A percentile compares a stretch with the other conserved stretches of the same genome.
Conservation (phyloP, 2,888 invertebrate species). For the Dryocosmus kuriphilus region DNA sequence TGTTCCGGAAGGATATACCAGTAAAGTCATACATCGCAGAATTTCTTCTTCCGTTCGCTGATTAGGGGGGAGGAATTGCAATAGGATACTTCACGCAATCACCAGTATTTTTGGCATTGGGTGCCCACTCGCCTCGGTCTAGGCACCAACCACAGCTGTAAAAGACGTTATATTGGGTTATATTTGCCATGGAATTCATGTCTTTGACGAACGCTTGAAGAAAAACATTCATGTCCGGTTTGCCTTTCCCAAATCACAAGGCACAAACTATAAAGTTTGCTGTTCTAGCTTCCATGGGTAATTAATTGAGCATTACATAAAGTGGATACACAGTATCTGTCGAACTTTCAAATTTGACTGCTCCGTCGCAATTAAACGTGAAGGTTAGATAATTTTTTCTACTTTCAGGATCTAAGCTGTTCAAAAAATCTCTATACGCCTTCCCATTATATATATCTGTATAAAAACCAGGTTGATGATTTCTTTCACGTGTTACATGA, state of each 20-base stretch:
- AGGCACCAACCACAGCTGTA: conserved; percentile 52
- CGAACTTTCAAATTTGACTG: conserved; percentile 48
- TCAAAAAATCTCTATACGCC: conserved; percentile 46
- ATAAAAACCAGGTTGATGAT: conserved; percentile 27
- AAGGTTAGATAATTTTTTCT: conserved; percentile 44
- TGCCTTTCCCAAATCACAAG: conserved; percentile 49
- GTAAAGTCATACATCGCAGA: conserved; percentile 43
- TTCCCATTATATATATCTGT: conserved; percentile 51
- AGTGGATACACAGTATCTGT: conserved; percentile 48
- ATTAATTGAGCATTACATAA: conserved; percentile 50
- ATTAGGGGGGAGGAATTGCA: conserved; percentile 37
- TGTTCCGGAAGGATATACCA: background rate
- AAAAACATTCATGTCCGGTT: no score
- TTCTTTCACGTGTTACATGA: no score
- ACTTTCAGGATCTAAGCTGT: conserved; percentile 39
- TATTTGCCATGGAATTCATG: no score
- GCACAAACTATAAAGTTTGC: conserved; percentile 40
- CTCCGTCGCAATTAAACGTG: conserved; percentile 49
- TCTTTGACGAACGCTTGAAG: conserved; percentile 48
- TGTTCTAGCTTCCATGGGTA: conserved; percentile 44
- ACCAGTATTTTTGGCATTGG: conserved; percentile 33
- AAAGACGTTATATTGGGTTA: conserved; percentile 43
- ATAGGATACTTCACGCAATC: conserved; percentile 46
- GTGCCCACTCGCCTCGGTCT: conserved; percentile 44
- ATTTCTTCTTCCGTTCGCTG: conserved; percentile 40